phyloP scores from a whole-genome alignment of 2,797 vertebrate genomes.

The Lycodopsis pacificus region DNA sequence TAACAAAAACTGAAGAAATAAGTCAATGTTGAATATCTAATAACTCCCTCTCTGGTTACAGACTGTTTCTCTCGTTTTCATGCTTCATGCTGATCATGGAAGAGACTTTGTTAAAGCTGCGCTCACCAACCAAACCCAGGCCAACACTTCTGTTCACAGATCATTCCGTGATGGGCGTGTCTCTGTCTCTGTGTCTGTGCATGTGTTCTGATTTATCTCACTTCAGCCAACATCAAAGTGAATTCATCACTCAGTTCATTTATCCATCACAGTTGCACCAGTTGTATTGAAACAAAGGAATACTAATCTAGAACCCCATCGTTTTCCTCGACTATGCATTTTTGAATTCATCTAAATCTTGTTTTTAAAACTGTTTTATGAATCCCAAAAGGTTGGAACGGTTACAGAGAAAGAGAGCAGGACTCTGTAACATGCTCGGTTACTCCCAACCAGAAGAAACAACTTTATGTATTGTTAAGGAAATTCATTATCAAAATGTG shows the following conservation, averaged over 20 bases:
- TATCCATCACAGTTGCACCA: background rate
- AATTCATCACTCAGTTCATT: background rate
- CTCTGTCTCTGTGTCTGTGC: constrained; percentile 7
- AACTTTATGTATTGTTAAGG: background rate
- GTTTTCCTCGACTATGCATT: background rate
- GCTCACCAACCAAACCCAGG: constrained; percentile 38
- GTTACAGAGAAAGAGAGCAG: background rate
- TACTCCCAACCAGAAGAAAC: background rate
- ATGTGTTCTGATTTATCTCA: constrained; percentile 5
- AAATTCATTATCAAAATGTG: background rate
- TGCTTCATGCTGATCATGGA: constrained; percentile 44
- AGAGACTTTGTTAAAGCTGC: constrained; percentile 37
- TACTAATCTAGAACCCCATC: background rate
- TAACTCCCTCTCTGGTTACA: background rate
- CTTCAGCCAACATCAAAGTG: background rate
- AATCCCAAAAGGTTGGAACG: background rate
- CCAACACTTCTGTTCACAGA: constrained; percentile 47
- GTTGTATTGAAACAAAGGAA: background rate
- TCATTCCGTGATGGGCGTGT: constrained; percentile 25
- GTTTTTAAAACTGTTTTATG: background rate
- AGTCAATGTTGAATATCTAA: background rate
- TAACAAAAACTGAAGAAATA: background rate
- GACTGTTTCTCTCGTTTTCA: background rate
- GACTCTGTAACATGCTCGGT: background rate
- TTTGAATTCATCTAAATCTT: background rate